Conservation (phyloP, 2,113 vertebrate species). For the cattle (Bos taurus) region ARS-UCD2.0 NC_037337.1:102295501-102296000, state of each 20-base stretch:
- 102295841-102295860: neutral
- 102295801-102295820: neutral
- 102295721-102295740: neutral
- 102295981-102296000: neutral
- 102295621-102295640: neutral
- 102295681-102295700: neutral
- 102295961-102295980: no score
- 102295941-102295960: neutral
- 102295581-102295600: neutral
- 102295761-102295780: neutral
- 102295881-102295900: neutral
- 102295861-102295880: neutral
- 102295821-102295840: neutral
- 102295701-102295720: neutral
- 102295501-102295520: neutral
- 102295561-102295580: neutral
- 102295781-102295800: neutral
- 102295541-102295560: neutral
- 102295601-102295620: no score
- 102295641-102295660: neutral
- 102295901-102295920: neutral
- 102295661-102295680: neutral
- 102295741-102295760: neutral
- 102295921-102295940: rapidly evolving
- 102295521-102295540: neutral